phyloP scores from a whole-genome alignment of 2,888 invertebrate species.

The Noctua janthe region DNA sequence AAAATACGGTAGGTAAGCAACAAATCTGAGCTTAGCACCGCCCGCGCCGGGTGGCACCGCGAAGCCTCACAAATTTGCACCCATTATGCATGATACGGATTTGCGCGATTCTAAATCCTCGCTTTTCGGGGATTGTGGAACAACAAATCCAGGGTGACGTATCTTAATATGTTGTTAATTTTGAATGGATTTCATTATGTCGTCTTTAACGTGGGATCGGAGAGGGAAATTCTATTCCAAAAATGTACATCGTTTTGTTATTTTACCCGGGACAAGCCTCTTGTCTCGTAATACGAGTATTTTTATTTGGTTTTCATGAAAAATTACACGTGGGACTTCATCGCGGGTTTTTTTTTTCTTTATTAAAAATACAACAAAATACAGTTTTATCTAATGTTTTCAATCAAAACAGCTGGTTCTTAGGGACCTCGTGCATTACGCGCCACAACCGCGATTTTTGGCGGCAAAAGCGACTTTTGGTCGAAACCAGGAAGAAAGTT shows the following conservation, averaged over 20 bases:
- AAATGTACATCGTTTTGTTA: not conserved
- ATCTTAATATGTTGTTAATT: constrained; percentile 64
- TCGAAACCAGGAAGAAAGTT: not conserved
- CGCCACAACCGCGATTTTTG: too few relatives aligned
- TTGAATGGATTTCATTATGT: constrained; percentile 40
- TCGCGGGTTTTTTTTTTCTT: not conserved
- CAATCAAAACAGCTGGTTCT: not conserved
- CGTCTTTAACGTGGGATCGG: constrained; percentile 11
- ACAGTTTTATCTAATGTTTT: not conserved
- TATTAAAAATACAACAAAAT: too few relatives aligned
- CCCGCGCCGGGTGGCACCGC: constrained; percentile 41
- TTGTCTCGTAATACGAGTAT: not conserved
- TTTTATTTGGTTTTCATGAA: constrained; percentile 1
- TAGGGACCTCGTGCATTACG: not conserved
- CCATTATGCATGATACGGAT: constrained; percentile 77
- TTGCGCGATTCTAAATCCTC: constrained; percentile 73
- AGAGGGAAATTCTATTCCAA: not conserved
- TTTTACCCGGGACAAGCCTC: not conserved
- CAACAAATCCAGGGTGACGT: constrained; percentile 71
- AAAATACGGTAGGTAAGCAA: constrained; percentile 63
- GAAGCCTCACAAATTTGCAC: constrained; percentile 77
- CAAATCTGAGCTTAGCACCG: constrained; percentile 66
- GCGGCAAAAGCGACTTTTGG: not conserved
- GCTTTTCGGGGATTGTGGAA: constrained; percentile 69
- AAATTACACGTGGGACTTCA: not conserved